Conservation (phyloP, 2,888 invertebrate species). For the Volucella zonaria region DNA sequence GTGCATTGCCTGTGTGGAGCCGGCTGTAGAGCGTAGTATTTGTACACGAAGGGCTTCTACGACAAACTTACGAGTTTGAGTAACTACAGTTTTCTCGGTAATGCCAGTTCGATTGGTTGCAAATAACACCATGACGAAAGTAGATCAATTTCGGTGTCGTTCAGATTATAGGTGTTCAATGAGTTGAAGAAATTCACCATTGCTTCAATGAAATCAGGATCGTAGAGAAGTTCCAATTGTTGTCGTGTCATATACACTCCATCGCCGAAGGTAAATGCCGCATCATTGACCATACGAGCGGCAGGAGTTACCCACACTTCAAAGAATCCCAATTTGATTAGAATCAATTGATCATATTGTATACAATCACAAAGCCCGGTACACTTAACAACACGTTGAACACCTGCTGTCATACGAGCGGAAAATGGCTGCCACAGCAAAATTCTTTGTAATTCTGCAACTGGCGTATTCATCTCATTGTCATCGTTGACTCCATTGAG, state of each 20-base stretch:
- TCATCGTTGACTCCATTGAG: no score
- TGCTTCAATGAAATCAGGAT: conserved; percentile 91
- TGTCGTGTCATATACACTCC: conserved; percentile 92
- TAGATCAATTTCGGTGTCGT: conserved; percentile 95
- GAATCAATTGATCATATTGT: conserved; percentile 97
- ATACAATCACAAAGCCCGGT: conserved; percentile 95
- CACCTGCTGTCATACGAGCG: conserved; percentile 92
- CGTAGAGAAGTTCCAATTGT: conserved; percentile 93
- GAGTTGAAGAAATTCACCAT: conserved; percentile 91
- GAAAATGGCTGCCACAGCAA: conserved; percentile 96
- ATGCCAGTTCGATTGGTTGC: conserved; percentile 91
- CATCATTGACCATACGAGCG: conserved; percentile 89
- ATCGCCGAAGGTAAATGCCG: conserved; percentile 93
- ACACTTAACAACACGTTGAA: conserved; percentile 97
- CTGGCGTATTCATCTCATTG: conserved; percentile 84
- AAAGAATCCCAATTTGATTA: conserved; percentile 98
- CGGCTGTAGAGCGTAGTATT: conserved; percentile 83
- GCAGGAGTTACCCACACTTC: conserved; percentile 97
- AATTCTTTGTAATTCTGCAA: conserved; percentile 88
- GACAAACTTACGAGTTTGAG: conserved; percentile 90
- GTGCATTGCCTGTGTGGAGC: conserved; percentile 82
- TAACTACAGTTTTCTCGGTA: conserved; percentile 90
- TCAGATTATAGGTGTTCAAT: conserved; percentile 89
- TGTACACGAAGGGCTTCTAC: conserved; percentile 94
- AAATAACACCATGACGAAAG: conserved; percentile 92